phyloP scores from a whole-genome alignment of 2,113 vertebrate species.

The Corythoichthys haematopterus region DNA sequence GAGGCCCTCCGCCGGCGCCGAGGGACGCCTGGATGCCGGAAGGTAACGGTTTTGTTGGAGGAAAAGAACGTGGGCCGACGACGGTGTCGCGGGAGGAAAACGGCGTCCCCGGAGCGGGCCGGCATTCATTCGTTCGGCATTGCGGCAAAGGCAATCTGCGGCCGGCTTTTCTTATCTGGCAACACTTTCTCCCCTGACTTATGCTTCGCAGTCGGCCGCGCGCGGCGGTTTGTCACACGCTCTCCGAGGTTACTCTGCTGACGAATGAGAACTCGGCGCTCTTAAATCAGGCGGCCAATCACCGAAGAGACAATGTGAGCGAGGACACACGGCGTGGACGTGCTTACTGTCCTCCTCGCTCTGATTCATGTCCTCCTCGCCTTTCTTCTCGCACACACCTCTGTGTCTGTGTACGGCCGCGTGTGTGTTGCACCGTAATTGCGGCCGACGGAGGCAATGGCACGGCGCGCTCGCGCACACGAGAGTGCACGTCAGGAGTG shows the following conservation, averaged over 20 bases:
- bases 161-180: constrained; percentile 41
- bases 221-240: constrained; percentile 46
- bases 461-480: too few species aligned
- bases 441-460: too few species aligned
- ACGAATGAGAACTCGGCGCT: constrained; percentile 62
- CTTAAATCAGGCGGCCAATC: constrained; percentile 70
- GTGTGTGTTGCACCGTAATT: too few species aligned
- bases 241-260: constrained; percentile 51
- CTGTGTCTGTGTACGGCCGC: too few species aligned
- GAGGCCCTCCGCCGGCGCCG: constrained; percentile 70
- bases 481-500: too few species aligned
- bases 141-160: constrained; percentile 15
- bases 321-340: constrained; percentile 55
- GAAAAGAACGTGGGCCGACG: too few species aligned
- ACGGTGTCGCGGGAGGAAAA: too few species aligned
- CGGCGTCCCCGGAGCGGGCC: too few species aligned
- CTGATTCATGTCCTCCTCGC: constrained; percentile 38
- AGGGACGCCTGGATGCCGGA: constrained; percentile 79
- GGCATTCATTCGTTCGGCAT: too few species aligned
- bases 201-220: constrained; percentile 28
- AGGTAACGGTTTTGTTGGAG: constrained; percentile 65
- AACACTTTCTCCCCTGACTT: constrained; percentile 37
- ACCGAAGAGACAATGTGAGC: constrained; percentile 58
- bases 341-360: constrained; percentile 50
- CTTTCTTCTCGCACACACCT: background rate